Evolutionary conservation across 2,797 vertebrate species (phyloP).

Genomic region (Halcyon badia): DNA sequence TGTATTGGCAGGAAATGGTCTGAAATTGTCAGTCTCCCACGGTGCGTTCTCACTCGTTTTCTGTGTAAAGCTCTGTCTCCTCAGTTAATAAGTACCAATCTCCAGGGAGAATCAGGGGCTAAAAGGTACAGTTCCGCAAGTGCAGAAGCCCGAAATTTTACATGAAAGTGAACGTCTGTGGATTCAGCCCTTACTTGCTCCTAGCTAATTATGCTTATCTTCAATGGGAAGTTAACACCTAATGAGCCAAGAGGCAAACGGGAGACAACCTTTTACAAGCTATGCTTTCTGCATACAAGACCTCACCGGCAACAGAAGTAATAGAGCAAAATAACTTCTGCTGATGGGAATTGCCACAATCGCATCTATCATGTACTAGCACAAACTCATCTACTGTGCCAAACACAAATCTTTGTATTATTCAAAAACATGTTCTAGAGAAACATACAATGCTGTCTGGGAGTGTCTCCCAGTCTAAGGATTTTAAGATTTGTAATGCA

Average conservation of each 20-base stretch:
- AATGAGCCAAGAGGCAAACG: not conserved
- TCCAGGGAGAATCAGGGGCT: not conserved
- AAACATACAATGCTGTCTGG: not conserved
- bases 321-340: not conserved
- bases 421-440: not conserved
- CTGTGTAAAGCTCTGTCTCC: not conserved
- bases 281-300: not conserved
- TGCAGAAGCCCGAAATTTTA: not conserved
- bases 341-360: not conserved
- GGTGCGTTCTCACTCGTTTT: accelerated
- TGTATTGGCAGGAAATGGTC: not conserved
- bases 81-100: not conserved
- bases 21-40: not conserved
- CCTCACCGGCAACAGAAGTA: not conserved
- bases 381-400: not conserved
- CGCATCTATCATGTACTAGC: accelerated
- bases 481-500: not conserved
- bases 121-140: not conserved
- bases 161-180: not conserved
- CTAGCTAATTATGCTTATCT: not conserved
- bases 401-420: not conserved
- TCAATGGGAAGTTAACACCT: not conserved
- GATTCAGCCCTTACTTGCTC: not conserved
- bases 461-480: not conserved
- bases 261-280: not conserved